phyloP scores from a whole-genome alignment of 2,888 invertebrate genomes.

The Leucoma salicis region DNA sequence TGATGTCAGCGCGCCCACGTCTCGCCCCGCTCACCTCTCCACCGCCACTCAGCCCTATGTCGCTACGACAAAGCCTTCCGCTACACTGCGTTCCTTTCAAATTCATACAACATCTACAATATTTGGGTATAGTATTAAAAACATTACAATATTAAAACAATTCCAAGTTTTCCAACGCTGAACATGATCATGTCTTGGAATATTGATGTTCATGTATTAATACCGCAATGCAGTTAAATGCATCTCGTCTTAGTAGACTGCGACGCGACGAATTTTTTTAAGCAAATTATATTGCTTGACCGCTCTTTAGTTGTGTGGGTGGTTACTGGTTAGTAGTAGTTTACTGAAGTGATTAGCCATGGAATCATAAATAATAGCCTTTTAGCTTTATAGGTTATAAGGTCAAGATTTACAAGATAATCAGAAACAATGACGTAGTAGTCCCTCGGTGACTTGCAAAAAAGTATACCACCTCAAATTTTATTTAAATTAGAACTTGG shows the following conservation, averaged over 20 bases:
- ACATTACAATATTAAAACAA: background rate
- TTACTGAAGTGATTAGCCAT: conserved; percentile 29
- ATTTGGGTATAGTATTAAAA: background rate
- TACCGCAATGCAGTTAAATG: conserved; percentile 50
- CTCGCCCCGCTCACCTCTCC: conserved; percentile 42
- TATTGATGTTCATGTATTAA: conserved; percentile 10
- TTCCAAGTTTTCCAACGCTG: too few species aligned
- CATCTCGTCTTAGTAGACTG: conserved; percentile 45
- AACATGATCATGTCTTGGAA: too few species aligned
- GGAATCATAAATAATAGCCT: conserved; percentile 35
- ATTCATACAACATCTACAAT: conserved; percentile 11
- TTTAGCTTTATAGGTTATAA: conserved; percentile 38
- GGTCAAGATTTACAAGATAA: conserved; percentile 42
- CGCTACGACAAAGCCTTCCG: conserved; percentile 67
- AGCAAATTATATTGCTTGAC: conserved; percentile 25
- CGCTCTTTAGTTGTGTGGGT: conserved; percentile 21
- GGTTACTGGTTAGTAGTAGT: conserved; percentile 24
- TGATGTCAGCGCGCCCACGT: conserved; percentile 79
- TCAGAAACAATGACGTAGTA: conserved; percentile 40
- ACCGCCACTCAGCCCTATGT: conserved; percentile 36
- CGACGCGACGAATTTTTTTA: conserved; percentile 36
- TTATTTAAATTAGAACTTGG: conserved; percentile 39
- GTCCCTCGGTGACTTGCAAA: conserved; percentile 39
- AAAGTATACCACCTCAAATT: conserved; percentile 30
- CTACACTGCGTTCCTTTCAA: conserved; percentile 43